Percentiles rank a stretch among this genome's conserved stretches.
Conservation (phyloP, 2,113 vertebrate genomes). For the Dicentrarchus labrax region DNA sequence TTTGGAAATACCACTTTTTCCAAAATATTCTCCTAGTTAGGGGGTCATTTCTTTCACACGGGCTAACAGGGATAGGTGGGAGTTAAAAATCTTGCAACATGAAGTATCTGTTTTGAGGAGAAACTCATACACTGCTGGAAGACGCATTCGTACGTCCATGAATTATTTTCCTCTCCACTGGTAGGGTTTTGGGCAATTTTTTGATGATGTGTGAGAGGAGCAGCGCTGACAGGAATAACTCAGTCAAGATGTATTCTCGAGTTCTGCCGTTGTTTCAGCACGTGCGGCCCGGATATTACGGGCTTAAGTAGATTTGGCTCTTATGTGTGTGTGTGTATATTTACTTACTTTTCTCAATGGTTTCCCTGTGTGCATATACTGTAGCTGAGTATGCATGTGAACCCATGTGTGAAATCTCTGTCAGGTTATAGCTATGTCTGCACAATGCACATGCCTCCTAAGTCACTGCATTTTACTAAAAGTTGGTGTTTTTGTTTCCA, state of each 20-base stretch:
- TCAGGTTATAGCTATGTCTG: background rate
- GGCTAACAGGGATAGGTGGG: background rate
- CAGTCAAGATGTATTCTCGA: constrained; percentile 55
- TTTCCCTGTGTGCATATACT: constrained; percentile 25
- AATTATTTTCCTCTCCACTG: background rate
- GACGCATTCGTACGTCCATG: background rate
- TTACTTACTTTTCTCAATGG: constrained; percentile 51
- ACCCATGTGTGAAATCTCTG: constrained; percentile 5
- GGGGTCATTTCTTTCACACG: constrained; percentile 10
- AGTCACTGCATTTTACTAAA: background rate
- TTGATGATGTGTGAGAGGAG: constrained; percentile 18
- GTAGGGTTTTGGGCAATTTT: background rate
- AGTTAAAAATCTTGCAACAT: constrained; percentile 3
- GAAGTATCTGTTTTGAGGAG: background rate
- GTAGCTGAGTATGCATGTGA: constrained; percentile 3
- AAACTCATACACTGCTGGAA: background rate
- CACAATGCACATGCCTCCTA: background rate
- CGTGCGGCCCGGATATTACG: constrained; percentile 65
- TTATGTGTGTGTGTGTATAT: constrained; percentile 32
- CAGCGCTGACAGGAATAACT: constrained; percentile 23
- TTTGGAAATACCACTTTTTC: constrained; percentile 62
- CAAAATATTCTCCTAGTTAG: constrained; percentile 46
- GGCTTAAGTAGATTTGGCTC: constrained; percentile 45
- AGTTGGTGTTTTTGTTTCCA: background rate
- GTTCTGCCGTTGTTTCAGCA: constrained; percentile 44